Base-by-base conservation (phyloP, 2,113 vertebrate species). In the Nannobrachium achirus region DNA sequence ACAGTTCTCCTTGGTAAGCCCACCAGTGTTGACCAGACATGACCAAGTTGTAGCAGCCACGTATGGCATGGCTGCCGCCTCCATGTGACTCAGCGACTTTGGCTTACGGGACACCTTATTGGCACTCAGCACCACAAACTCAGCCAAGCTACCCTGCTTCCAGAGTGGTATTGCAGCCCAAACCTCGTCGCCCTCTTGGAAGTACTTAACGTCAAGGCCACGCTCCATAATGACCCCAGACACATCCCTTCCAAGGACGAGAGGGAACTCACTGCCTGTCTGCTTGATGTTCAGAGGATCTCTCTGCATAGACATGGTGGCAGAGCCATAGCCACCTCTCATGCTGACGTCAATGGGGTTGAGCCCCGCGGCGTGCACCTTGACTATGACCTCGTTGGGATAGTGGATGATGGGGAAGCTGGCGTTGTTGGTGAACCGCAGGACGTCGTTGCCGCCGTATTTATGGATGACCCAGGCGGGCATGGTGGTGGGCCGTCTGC, bases 171-270 rank as follows among this genome's bases (percentile, higher is more conserved):
- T 82, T 11, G 98, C 97, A 25, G 95, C 96, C 96, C 97, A 99
- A 50, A 99, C 97, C 94, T 98, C 93, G 70, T 99, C 98, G 73
- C 95, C 91, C 49, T 96, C 96, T 86, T 91, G 95, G 87, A 98
- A 99, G 80, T 95, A 95, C 33, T 88, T 91, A 33, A 99, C 96
- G 1, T 86, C 90, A 48, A 97, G 89, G 44, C 97, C 97, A 53
- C 96, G 96, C 81, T 99, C 98, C 96, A 99, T 98, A 79, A 99
- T 48, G 73, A 94, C 94, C 13, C 98, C 98, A 0, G 97, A 98
- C 60, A 96, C 93, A 25, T 99, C 98, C 51, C 98, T 91, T 0
- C 98, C 97, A 73, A 99, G 92, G 0, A 94, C 93, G 0, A 99
- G 81, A 4, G 98, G 98, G 84, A 99, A 99, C 69, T 99, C 97